Conservation (phyloP, 2,797 vertebrate species). For the Hafferia zeledoni region DNA sequence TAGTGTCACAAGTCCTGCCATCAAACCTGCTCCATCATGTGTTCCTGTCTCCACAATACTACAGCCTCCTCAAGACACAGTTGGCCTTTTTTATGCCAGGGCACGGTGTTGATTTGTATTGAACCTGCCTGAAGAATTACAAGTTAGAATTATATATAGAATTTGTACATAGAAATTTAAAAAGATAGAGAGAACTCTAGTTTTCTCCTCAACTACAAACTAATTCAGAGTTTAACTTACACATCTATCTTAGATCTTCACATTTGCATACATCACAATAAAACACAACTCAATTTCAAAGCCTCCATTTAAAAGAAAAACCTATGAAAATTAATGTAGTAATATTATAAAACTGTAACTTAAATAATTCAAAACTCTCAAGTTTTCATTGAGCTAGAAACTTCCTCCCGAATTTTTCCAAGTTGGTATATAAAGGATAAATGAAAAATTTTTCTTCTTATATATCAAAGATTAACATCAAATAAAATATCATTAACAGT, state of each 20-base stretch:
- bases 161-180: background rate
- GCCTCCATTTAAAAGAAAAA: background rate
- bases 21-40: fast-evolving
- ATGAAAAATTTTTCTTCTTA: background rate
- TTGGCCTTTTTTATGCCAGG: background rate
- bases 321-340: background rate
- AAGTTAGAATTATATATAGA: background rate
- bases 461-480: background rate
- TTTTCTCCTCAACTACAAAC: background rate
- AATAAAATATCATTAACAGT: background rate
- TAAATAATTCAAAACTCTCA: background rate
- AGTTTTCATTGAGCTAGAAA: background rate
- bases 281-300: background rate
- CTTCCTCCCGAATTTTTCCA: background rate
- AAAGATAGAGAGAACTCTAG: background rate
- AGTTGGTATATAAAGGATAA: background rate
- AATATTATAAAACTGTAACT: background rate
- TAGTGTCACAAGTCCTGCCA: background rate
- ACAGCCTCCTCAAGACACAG: background rate
- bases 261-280: background rate
- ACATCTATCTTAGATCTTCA: background rate
- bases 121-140: background rate
- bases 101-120: background rate
- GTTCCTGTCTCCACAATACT: background rate
- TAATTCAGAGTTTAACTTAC: background rate